phyloP scores from a whole-genome alignment of 2,888 invertebrate species.

The Netelia inedita region DNA sequence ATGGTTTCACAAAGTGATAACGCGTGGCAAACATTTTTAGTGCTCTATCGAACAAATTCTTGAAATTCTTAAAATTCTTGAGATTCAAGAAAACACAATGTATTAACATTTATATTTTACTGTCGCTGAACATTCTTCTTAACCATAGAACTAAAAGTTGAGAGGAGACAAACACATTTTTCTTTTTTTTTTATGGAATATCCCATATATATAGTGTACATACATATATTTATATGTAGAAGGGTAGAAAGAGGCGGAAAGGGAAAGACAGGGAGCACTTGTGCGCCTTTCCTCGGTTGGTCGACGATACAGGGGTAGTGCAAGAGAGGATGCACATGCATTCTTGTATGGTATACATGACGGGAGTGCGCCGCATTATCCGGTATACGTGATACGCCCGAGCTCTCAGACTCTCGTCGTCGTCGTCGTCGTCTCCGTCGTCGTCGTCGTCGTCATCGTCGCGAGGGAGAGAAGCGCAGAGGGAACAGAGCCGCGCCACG shows the following conservation, averaged over 20 bases:
- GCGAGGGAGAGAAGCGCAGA: conserved; percentile 60
- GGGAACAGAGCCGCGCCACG: conserved; percentile 76
- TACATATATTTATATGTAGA: conserved; percentile 21
- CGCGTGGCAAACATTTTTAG: no score
- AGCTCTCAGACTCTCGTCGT: conserved; percentile 75
- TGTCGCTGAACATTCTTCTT: neutral
- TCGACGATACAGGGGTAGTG: conserved; percentile 56
- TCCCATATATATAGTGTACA: neutral
- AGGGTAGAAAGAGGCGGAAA: neutral
- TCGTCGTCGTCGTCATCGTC: conserved; percentile 39
- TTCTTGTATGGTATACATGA: neutral
- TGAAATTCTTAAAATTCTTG: no score
- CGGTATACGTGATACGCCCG: conserved; percentile 22
- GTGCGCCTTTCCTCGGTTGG: conserved; percentile 75
- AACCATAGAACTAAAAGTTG: neutral
- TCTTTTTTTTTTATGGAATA: neutral
- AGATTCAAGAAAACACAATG: no score
- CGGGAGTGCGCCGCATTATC: conserved; percentile 11
- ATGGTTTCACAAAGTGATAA: no score
- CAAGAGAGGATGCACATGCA: conserved; percentile 40
- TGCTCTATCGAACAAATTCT: no score
- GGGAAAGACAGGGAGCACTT: conserved; percentile 73
- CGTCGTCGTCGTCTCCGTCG: neutral
- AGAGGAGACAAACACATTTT: no score
- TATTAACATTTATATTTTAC: no score